Base-by-base conservation (phyloP, 2,797 vertebrate species). In the Gymnopithys bicolor region DNA sequence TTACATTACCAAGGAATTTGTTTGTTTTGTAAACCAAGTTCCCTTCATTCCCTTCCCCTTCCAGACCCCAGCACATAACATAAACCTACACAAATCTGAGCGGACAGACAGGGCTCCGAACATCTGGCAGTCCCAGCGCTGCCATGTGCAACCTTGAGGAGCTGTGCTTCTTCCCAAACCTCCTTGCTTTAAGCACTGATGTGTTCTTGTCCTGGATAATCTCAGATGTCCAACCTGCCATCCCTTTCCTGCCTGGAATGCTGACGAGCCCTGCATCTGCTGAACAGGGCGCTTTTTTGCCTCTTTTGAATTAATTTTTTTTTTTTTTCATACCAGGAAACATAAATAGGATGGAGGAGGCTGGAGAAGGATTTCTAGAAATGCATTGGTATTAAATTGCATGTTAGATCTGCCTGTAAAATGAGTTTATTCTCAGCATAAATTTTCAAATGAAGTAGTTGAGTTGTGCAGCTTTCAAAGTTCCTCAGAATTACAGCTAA, bases 21-120 rank as follows among this genome's bases (percentile, higher is more conserved):
- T 98, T 98, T 98, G 98, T 97, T 98, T 98, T 98, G 97, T 97
- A 98, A 98, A 98, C 97, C 97, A 97, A 98, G 98, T 96, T 95
- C 95, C 71, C 96, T 87, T 96, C 95, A 59, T 95, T 96, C 93
- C 93, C 94, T 88, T 94, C 93, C 92, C 92, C 59, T 92, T 94
- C 68, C 90, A 93, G 95, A 88, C 83, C 90, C 87, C 22, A 0
- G 70, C 80, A 52, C 12, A 37, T 94, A 95, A 95, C 77, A n/a
- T 91, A 95, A 96, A 90, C 90, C 94, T 89, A n/a, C 90, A 43
- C 77, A 89, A 78, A 93, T 82, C 92, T 43, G 52, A 73, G 62
- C 48, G 77, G 80, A 85, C 0, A 48, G 74, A 55, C 67, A 52
- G 74, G 84, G 70, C 87, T 78, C 30, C 2, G 63, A 91, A 93